Evolutionary conservation across 2,797 vertebrate genomes (phyloP), one percentile per base, ranked within the genome.

Genomic region (Ctenopoma kingsleyae): DNA sequence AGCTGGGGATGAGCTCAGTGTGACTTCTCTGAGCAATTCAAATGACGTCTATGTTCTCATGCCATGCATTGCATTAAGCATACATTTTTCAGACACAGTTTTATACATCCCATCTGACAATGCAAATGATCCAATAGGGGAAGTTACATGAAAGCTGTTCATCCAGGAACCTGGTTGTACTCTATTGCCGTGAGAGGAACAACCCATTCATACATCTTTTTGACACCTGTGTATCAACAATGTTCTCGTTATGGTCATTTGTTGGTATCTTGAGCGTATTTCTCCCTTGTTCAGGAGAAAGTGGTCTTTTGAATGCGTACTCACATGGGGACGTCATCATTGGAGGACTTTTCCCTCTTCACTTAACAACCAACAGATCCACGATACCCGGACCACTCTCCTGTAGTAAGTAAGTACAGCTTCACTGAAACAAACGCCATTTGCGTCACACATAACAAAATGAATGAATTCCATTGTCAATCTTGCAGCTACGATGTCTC

Each of bases 271-370:
- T 67, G 20, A 5, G 47, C 41, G 11, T 49, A 1, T 55, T 76
- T 54, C 22, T 38, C 22, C 15, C 27, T 2, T 46, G 27, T 49
- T 64, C 17, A 6, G 64, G 38, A 23, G 36, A 35, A 4, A 0
- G 7, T 4, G 6, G 0, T 17, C 25, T 1, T 20, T 56, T 69
- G 6, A 80, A 20, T 15, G 57, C 44, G 5, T 74, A 55, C 47
- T 57, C 47, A 40, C 48, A 74, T 10, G 90, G 90, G 5, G 82
- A 93, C 30, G 47, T 92, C 69, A 76, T 91, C 5, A 89, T 84
- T 54, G 89, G 90, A 70, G 92, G 84, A 65, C 82, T 93, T 78
- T 88, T 92, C 40, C 80, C 86, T 1, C 0, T 92, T 60, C 87
- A 91, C 32, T 5, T 0, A 13, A 0, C 36, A 41, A 67, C 58